These are phyloP conservation scores for Turritopsis dohrnii DNA, from an alignment of 30 jellyfish, hydroid and myxozoan genomes.

Conservation along the genomic window DNA sequence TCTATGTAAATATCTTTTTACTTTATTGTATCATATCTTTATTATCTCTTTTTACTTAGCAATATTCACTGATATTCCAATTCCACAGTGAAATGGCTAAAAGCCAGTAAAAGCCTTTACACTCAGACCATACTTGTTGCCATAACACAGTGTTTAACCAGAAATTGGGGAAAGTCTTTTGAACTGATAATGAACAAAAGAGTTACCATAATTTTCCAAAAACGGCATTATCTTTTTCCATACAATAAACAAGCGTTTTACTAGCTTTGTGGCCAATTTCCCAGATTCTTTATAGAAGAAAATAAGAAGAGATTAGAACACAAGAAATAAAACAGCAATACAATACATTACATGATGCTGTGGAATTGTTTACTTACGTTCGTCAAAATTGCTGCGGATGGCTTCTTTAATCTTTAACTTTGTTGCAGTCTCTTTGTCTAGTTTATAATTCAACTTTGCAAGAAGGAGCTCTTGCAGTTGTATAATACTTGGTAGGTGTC, in stretches of 20 bases:
- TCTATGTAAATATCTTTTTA: too few species aligned
- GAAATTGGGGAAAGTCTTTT: not conserved
- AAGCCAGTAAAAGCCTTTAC: too few species aligned
- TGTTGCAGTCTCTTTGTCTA: slow-evolving; percentile 38
- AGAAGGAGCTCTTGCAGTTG: slow-evolving; percentile 42
- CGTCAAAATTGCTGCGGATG: not conserved
- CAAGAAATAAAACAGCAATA: not conserved
- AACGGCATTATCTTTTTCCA: not conserved
- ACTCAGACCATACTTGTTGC: too few species aligned
- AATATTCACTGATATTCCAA: too few species aligned
- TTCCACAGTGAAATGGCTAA: too few species aligned
- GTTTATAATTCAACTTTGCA: slow-evolving; percentile 8
- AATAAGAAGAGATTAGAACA: not conserved
- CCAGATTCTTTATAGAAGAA: not conserved
- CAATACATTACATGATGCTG: not conserved
- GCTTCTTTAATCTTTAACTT: slow-evolving; percentile 18
- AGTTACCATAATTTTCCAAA: not conserved
- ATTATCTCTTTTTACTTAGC: too few species aligned
- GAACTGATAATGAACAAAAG: not conserved
- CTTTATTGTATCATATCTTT: too few species aligned
- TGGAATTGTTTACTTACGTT: not conserved
- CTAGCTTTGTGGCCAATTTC: not conserved
- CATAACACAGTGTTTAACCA: not conserved
- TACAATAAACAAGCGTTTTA: not conserved
- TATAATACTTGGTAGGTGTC: slow-evolving; percentile 39